Conservation (phyloP, 2,113 vertebrate genomes). For the Muntiacus muntjak region DNA sequence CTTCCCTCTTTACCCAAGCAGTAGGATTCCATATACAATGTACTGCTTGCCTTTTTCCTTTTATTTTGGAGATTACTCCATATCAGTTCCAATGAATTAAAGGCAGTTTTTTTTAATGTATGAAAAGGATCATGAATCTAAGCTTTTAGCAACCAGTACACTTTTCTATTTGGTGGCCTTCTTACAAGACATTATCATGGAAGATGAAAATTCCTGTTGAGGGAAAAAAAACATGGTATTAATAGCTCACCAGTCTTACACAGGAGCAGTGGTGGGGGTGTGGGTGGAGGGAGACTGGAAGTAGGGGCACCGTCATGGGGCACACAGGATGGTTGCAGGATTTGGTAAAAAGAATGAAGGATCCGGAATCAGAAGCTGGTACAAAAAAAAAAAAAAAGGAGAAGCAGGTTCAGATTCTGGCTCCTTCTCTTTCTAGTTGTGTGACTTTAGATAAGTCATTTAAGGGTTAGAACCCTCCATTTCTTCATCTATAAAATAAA, state of each 20-base stretch:
- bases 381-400: background rate
- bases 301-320: background rate
- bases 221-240: background rate
- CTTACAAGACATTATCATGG: background rate
- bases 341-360: background rate
- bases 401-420: background rate
- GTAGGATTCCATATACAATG: background rate
- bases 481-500: background rate
- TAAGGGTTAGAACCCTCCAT: background rate
- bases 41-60: background rate
- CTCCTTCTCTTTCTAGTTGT: background rate
- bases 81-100: background rate
- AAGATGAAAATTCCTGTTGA: background rate
- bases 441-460: background rate
- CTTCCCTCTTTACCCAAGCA: background rate
- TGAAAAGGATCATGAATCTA: background rate
- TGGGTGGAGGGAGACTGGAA: background rate
- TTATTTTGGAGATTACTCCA: background rate
- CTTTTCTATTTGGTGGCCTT: background rate
- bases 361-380: background rate
- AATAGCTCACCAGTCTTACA: background rate
- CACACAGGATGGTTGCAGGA: background rate
- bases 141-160: background rate
- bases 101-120: background rate
- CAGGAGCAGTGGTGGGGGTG: fast-evolving